Evolutionary conservation across 2,888 invertebrate genomes (phyloP).

Genomic region (Scaptomyza tumidula): DNA sequence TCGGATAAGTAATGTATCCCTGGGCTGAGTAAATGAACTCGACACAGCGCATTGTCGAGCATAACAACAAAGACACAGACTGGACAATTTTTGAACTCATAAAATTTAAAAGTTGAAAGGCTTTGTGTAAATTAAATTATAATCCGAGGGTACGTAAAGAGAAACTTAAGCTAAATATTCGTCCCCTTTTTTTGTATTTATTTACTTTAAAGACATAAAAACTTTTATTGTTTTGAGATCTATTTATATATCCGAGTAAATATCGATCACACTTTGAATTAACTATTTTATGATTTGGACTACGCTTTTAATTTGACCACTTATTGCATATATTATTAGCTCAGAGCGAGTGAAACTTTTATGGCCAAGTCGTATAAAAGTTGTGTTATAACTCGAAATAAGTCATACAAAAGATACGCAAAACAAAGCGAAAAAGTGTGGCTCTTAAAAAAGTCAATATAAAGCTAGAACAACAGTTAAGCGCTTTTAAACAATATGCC

Average conservation of each 20-base stretch:
- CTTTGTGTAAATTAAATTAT: slow-evolving; percentile 19
- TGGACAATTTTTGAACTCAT: slow-evolving; percentile 21
- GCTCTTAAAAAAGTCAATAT: slow-evolving; percentile 52
- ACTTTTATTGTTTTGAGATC: slow-evolving; percentile 11
- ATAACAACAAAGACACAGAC: slow-evolving; percentile 21
- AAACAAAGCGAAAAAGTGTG: slow-evolving; percentile 7
- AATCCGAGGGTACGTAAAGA: not conserved
- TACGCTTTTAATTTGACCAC: slow-evolving; percentile 43
- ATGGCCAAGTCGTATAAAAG: slow-evolving; percentile 35
- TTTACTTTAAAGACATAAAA: slow-evolving; percentile 3
- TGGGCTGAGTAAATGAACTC: slow-evolving; percentile 46
- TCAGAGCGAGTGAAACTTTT: slow-evolving; percentile 40
- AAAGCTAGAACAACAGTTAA: slow-evolving; percentile 11
- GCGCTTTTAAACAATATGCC: not conserved
- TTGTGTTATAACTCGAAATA: slow-evolving; percentile 28
- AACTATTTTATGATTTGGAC: slow-evolving; percentile 40
- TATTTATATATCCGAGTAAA: slow-evolving; percentile 7
- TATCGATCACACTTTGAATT: slow-evolving; percentile 28
- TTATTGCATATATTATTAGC: slow-evolving; percentile 31
- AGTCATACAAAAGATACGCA: slow-evolving; percentile 35
- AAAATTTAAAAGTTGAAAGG: slow-evolving; percentile 34
- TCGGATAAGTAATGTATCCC: slow-evolving; percentile 34
- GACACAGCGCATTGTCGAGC: slow-evolving; percentile 1
- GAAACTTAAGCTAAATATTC: not conserved
- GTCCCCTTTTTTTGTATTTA: not conserved